phyloP scores from a whole-genome alignment of 2,113 vertebrate genomes.

The Oenanthe melanoleuca region DNA sequence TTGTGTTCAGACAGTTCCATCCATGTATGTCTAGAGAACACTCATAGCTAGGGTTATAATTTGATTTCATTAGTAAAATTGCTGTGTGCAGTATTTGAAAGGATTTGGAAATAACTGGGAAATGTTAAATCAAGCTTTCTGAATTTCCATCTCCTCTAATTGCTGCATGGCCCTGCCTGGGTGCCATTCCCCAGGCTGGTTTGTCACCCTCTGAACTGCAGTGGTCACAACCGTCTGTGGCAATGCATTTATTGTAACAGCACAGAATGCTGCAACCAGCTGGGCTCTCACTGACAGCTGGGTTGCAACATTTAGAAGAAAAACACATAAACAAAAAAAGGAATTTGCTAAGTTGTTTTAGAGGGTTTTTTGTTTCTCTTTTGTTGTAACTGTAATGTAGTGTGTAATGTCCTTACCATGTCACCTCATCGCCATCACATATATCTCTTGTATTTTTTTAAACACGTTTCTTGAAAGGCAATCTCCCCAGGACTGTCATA shows the following conservation, averaged over 20 bases:
- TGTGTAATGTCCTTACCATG: conserved; percentile 24
- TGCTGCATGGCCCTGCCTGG: neutral
- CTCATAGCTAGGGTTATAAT: neutral
- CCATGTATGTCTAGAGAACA: neutral
- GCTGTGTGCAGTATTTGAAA: neutral
- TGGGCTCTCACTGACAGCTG: neutral
- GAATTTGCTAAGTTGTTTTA: neutral
- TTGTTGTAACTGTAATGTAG: conserved; percentile 11
- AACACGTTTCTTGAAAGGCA: conserved; percentile 85
- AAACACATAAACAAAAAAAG: neutral
- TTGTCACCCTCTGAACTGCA: neutral
- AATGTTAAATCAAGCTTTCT: neutral
- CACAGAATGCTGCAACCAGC: neutral
- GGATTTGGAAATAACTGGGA: neutral
- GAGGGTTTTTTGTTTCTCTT: neutral
- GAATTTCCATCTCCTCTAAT: neutral
- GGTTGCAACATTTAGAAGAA: neutral
- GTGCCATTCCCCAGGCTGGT: neutral
- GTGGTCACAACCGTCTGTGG: neutral
- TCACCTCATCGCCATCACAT: conserved; percentile 64
- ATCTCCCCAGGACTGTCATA: conserved; percentile 88
- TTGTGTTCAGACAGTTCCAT: neutral
- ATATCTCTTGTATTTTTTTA: conserved; percentile 79
- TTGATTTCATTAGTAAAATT: neutral
- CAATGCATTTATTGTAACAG: neutral